Percentiles rank a stretch among this genome's conserved stretches.
Evolutionary conservation across 1,140 invertebrate species (phyloP).

Genomic region (Oedothorax gibbosus): DNA sequence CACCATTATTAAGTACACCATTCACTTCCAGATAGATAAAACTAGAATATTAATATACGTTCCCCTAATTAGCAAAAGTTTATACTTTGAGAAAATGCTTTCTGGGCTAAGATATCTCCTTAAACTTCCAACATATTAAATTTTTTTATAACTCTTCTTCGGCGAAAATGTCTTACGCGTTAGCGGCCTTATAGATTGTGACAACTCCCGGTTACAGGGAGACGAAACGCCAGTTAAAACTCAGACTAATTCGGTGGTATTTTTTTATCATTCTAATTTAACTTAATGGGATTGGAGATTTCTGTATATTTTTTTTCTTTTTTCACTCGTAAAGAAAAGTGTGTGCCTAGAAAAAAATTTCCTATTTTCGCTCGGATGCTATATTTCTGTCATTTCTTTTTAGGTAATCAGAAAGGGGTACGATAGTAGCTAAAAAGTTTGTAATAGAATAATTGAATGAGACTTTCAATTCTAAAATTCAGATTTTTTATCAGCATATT

Average conservation of each 20-base stretch:
- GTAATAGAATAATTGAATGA: slow-evolving; percentile 49
- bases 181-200: slow-evolving; percentile 36
- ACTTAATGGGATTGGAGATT: slow-evolving; percentile 41
- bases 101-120: background rate
- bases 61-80: slow-evolving; percentile 28
- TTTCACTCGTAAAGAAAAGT: slow-evolving; percentile 15
- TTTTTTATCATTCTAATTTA: slow-evolving; percentile 43
- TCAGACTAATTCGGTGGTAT: background rate
- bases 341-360: slow-evolving; percentile 13
- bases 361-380: slow-evolving; percentile 23
- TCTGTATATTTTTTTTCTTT: background rate
- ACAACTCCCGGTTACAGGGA: slow-evolving; percentile 29
- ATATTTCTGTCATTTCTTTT: slow-evolving; percentile 19
- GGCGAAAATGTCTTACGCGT: background rate
- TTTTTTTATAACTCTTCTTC: slow-evolving; percentile 16
- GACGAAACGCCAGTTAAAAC: slow-evolving; percentile 30
- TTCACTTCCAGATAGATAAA: too few relatives aligned
- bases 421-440: background rate
- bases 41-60: background rate
- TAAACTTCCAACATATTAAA: background rate
- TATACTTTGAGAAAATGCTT: slow-evolving; percentile 1
- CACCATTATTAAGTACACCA: too few relatives aligned
- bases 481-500: too few relatives aligned
- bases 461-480: slow-evolving; percentile 48
- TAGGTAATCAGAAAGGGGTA: slow-evolving; percentile 26